Base-by-base conservation (phyloP, 1,140 invertebrate species). In the Anoplophora glabripennis region DNA sequence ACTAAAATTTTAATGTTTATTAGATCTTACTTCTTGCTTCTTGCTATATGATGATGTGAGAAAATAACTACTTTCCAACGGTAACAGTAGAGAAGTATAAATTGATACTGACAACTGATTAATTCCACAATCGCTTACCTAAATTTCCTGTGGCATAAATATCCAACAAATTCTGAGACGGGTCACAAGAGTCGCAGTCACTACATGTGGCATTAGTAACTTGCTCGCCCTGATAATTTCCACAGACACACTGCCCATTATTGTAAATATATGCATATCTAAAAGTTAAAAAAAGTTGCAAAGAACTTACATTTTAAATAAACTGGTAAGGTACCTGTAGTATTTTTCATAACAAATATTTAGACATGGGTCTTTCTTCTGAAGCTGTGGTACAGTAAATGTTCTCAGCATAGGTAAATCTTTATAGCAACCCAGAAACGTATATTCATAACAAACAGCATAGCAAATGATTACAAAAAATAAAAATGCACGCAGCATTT, bases 181-280 rank as follows among this genome's bases (percentile, higher is more conserved):
- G 49, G 44, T 63, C 64, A 55, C 66, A 65, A 17, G 46, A 38
- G 9, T 51, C 18, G 59, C 69, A 69, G 18, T 60, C 54, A 38
- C 45, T 51, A 42, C 72, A 74, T 14, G 48, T 36, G 18, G 12
- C 47, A 61, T 60, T 65, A 14, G 62, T 62, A 44, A 70, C 53
- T 61, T 67, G 57, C 48, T 70, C 67, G 11, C 69, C 70, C 42
- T 71, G 44, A 54, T 63, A 68, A 61, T 72, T 72, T 41, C 55
- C 54, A 64, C 73, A 75, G 12, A 44, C 34, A 58, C 73, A 75
- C 35, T 38, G 28, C n/a, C 49, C 63, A 44, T 54, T 34, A 44
- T 51, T 46, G 34, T 54, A 57, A 57, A 61, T 53, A 49, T 46
- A 52, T 18, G 41, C 41, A 40, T 61, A 64, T 37, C 63, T 64